phyloP scores from a whole-genome alignment of 2,888 invertebrate genomes.

The Phyllotreta cruciferae region DNA sequence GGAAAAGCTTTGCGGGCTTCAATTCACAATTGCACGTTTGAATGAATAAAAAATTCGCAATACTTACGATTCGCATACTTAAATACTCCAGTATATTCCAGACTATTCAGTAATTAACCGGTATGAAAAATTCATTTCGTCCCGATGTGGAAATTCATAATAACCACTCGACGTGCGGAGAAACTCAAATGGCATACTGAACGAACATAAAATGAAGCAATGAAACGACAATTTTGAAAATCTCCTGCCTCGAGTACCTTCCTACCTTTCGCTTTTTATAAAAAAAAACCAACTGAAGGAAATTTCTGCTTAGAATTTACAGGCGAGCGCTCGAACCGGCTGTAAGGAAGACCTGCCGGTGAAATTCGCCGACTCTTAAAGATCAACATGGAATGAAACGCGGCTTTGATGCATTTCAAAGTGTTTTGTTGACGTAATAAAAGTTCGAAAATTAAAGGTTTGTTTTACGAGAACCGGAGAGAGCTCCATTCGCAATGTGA shows the following conservation, averaged over 20 bases:
- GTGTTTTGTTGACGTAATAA: conserved; percentile 39
- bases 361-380: conserved; percentile 29
- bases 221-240: conserved; percentile 52
- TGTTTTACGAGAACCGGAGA: conserved; percentile 31
- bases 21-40: no score
- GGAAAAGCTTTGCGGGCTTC: no score
- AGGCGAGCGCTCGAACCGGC: conserved; percentile 26
- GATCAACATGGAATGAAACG: conserved; percentile 35
- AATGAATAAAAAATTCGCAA: no score
- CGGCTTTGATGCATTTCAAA: conserved; percentile 34
- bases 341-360: conserved; percentile 17
- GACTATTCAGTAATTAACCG: no score
- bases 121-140: conserved; percentile 8
- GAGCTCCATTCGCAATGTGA: conserved; percentile 30
- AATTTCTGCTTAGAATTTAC: conserved; percentile 46
- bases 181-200: conserved; percentile 27
- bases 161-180: conserved; percentile 26
- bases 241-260: conserved; percentile 45
- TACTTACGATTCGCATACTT: no score
- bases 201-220: conserved; percentile 47
- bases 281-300: conserved; percentile 30
- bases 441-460: conserved; percentile 39
- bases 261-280: conserved; percentile 44
- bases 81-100: no score
- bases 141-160: conserved; percentile 23